These are phyloP conservation scores for Bactericera cockerelli DNA, from an alignment of 1,140 invertebrate genomes.

Conservation along the genomic window DNA sequence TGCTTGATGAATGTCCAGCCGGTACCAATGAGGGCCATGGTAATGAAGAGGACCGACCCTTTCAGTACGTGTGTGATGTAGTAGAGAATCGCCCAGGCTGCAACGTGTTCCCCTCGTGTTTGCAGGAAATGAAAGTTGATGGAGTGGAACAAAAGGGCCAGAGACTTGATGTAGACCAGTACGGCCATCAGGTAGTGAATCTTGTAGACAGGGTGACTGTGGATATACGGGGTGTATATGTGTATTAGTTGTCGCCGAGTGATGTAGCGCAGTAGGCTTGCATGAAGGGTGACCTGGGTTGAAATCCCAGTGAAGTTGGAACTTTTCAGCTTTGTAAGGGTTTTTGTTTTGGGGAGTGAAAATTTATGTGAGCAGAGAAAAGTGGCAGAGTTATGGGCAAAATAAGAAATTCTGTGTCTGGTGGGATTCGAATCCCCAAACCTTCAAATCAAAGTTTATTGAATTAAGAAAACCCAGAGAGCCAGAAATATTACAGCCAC, in stretches of 20 bases:
- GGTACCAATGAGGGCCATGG: conserved; percentile 90
- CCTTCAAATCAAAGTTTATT: no score
- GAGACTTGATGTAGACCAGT: conserved; percentile 79
- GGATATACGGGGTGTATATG: conserved; percentile 28
- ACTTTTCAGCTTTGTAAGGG: not conserved
- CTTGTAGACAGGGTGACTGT: conserved; percentile 72
- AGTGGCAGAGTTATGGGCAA: no score
- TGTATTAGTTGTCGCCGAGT: not conserved
- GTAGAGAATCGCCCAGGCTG: conserved; percentile 92
- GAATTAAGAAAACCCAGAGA: no score
- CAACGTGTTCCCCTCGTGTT: conserved; percentile 81
- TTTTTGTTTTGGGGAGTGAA: no score
- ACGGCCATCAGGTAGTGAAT: conserved; percentile 96
- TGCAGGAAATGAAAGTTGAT: conserved; percentile 96
- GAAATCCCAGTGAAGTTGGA: not conserved
- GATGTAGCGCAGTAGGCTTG: not conserved
- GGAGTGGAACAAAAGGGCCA: conserved; percentile 87
- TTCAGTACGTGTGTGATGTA: conserved; percentile 92
- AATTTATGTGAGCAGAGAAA: no score
- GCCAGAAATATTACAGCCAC: no score
- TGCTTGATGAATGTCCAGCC: conserved; percentile 99
- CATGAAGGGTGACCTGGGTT: no score
- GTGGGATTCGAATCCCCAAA: no score
- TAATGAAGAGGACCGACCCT: conserved; percentile 89
- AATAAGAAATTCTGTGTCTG: no score